Evolutionary conservation across 30 jellyfish, hydroid and myxozoan species (phyloP), one percentile per base, ranked within the genome.

Genomic region (Hydra vulgaris): DNA sequence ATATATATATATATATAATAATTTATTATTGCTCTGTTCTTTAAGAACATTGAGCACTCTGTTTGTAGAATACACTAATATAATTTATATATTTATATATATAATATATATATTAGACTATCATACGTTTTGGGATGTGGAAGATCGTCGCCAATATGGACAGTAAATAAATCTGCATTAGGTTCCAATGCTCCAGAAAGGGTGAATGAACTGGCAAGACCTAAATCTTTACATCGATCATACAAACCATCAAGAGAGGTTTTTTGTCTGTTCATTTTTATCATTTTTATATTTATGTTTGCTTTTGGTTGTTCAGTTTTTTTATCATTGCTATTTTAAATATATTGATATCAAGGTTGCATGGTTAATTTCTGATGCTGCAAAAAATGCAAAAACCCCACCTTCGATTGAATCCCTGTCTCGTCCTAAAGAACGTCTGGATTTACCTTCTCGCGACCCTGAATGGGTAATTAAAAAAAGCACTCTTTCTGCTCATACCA

Each of bases 61-160:
- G n/a, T n/a, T n/a, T n/a, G n/a, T n/a, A n/a, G n/a, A n/a, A n/a
- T n/a, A n/a, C n/a, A n/a, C n/a, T n/a, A n/a, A n/a, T n/a, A n/a
- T n/a, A n/a, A n/a, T n/a, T n/a, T n/a, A n/a, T n/a, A n/a, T n/a
- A n/a, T n/a, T n/a, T n/a, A n/a, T n/a, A n/a, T n/a, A n/a, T n/a
- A n/a, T n/a, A n/a, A n/a, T n/a, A 40, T 40, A 12, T 40, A 3
- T 40, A 3, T 40, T 74, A 90, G 97, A 80, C 87, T 95, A 0
- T 40, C 70, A 24, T 82, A 91, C 70, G 89, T 88, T 26, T 96
- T 91, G 68, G 97, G 96, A 8, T 91, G 97, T 76, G 97, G 97
- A 26, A 67, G 97, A 40, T 86, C 97, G 1, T 91, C 97, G 0
- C 95, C 97, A 0, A 86, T 91, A 20, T 91, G 97, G 97, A 95